These are phyloP conservation scores for Harlomillsia oculata DNA, from an alignment of 1,140 invertebrate genomes.

Conservation along the genomic window DNA sequence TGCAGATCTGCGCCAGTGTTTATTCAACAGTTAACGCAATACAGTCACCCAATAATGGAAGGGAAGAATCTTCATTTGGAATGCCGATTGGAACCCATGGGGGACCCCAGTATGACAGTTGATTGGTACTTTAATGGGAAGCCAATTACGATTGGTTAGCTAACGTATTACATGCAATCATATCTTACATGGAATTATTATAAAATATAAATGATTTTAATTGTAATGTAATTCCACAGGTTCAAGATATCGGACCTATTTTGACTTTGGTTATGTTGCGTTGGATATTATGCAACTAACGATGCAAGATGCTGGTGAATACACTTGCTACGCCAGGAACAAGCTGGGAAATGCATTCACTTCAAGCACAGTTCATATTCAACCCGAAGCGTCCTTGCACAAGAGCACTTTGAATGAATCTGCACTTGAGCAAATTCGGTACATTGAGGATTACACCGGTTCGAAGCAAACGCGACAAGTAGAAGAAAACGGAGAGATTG, in stretches of 20 bases:
- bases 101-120: constrained; percentile 87
- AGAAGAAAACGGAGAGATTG: constrained; percentile 58
- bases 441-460: constrained; percentile 69
- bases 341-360: constrained; percentile 84
- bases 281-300: constrained; percentile 80
- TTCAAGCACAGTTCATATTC: constrained; percentile 70
- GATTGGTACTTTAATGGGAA: constrained; percentile 89
- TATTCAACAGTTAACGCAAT: constrained; percentile 63
- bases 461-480: constrained; percentile 57
- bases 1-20: constrained; percentile 65
- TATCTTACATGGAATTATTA: neutral
- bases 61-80: constrained; percentile 85
- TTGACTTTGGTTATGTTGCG: constrained; percentile 87
- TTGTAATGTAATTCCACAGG: too few species aligned
- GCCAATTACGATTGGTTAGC: constrained; percentile 13
- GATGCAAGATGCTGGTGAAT: constrained; percentile 83
- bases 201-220: too few species aligned
- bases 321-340: constrained; percentile 85
- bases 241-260: constrained; percentile 86
- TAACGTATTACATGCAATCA: neutral
- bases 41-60: constrained; percentile 72
- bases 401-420: constrained; percentile 91
- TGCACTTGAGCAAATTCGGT: constrained; percentile 85
- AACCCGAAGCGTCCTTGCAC: constrained; percentile 65
- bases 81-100: constrained; percentile 78